phyloP scores from a whole-genome alignment of 2,797 vertebrate species.

The Amphiprion clarkii region DNA sequence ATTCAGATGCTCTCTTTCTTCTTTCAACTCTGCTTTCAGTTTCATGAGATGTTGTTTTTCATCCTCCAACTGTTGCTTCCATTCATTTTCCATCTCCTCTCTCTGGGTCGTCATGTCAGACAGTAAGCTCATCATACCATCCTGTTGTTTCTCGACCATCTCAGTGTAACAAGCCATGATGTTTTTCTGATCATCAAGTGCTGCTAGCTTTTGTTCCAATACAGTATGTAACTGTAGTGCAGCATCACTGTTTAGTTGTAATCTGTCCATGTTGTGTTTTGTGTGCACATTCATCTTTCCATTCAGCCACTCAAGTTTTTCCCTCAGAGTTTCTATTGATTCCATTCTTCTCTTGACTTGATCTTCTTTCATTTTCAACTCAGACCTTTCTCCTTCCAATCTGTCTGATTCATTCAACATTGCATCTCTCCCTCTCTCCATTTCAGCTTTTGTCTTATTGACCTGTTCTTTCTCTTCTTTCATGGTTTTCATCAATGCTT shows the following conservation, averaged over 20 bases:
- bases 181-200: neutral
- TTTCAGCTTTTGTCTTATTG: neutral
- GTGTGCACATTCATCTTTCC: neutral
- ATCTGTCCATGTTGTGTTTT: neutral
- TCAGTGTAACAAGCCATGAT: neutral
- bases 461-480: neutral
- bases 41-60: neutral
- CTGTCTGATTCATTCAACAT: neutral
- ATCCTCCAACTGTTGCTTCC: neutral
- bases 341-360: neutral
- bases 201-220: neutral
- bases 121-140: neutral
- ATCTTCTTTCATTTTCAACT: neutral
- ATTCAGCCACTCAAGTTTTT: neutral
- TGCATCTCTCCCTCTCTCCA: neutral
- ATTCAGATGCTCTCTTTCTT: neutral
- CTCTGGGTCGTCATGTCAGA: neutral
- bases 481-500: neutral
- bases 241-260: neutral
- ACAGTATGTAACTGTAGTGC: neutral
- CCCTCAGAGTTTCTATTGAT: neutral
- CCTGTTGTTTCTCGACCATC: neutral
- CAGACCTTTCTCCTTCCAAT: neutral
- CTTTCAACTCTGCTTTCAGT: neutral
- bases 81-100: neutral